These are phyloP conservation scores for Spheniscus mendiculus DNA, from an alignment of 2,113 vertebrate genomes.

Conservation along the genomic window DNA sequence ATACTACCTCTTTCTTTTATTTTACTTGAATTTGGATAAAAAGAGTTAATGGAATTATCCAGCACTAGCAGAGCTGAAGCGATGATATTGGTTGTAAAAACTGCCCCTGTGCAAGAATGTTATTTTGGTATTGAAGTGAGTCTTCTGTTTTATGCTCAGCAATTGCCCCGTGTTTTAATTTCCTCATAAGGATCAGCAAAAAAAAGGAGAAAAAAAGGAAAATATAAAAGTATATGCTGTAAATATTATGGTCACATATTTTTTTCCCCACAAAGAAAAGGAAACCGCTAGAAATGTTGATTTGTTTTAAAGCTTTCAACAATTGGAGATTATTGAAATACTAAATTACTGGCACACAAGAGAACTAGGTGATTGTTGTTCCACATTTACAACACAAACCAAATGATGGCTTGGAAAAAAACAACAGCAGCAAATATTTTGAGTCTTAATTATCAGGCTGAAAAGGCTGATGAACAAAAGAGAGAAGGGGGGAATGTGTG, in stretches of 20 bases:
- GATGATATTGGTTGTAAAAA: background rate
- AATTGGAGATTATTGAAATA: constrained; percentile 56
- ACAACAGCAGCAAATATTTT: constrained; percentile 52
- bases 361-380: constrained; percentile 58
- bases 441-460: constrained; percentile 49
- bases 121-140: background rate
- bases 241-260: constrained; percentile 17
- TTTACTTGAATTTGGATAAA: background rate
- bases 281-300: constrained; percentile 42
- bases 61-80: background rate
- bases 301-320: constrained; percentile 66
- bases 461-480: constrained; percentile 61
- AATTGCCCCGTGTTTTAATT: constrained; percentile 32
- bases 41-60: background rate
- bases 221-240: background rate
- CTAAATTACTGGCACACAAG: constrained; percentile 57
- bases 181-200: background rate
- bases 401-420: constrained; percentile 56
- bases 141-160: background rate
- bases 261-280: constrained; percentile 19
- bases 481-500: background rate
- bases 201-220: background rate
- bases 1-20: background rate
- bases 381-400: constrained; percentile 53
- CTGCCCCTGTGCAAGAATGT: background rate